phyloP scores from a whole-genome alignment of 2,113 vertebrate genomes.

The Gallinago undulata region DNA sequence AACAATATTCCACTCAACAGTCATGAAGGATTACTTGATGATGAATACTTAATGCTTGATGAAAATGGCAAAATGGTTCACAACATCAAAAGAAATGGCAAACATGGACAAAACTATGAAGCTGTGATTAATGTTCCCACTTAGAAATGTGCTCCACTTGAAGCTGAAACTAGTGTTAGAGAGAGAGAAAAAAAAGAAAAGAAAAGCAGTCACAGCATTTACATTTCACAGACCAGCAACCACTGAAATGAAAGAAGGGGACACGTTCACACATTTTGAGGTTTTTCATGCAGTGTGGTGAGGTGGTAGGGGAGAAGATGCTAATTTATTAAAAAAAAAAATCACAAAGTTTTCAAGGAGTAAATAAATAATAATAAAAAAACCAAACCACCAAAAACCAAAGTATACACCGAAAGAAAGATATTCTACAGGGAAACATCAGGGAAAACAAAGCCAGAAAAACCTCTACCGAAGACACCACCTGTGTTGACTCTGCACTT shows the following conservation, averaged over 20 bases:
- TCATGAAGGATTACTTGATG: constrained; percentile 31
- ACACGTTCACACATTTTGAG: neutral
- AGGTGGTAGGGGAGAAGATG: constrained; percentile 16
- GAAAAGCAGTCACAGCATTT: constrained; percentile 56
- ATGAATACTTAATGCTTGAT: constrained; percentile 59
- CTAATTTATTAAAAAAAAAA: neutral
- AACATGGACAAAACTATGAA: constrained; percentile 60
- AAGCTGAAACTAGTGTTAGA: constrained; percentile 35
- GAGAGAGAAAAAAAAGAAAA: neutral
- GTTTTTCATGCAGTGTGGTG: constrained; percentile 72
- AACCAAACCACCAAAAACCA: constrained; percentile 64
- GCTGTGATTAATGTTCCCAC: constrained; percentile 45
- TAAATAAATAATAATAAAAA: neutral
- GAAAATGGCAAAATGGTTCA: constrained; percentile 56
- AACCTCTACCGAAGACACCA: constrained; percentile 85
- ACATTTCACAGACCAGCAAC: constrained; percentile 66
- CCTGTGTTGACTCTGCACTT: constrained; percentile 96
- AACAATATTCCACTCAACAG: constrained; percentile 49
- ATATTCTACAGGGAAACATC: constrained; percentile 68
- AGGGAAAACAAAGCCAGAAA: constrained; percentile 69
- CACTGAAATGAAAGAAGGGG: constrained; percentile 46
- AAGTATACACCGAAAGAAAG: constrained; percentile 56
- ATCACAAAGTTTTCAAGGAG: neutral
- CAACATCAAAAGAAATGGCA: constrained; percentile 55
- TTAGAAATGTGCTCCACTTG: constrained; percentile 44